These are phyloP conservation scores for Protobothrops mucrosquamatus DNA, from an alignment of 2,113 vertebrate genomes.

Conservation along the genomic window DNA sequence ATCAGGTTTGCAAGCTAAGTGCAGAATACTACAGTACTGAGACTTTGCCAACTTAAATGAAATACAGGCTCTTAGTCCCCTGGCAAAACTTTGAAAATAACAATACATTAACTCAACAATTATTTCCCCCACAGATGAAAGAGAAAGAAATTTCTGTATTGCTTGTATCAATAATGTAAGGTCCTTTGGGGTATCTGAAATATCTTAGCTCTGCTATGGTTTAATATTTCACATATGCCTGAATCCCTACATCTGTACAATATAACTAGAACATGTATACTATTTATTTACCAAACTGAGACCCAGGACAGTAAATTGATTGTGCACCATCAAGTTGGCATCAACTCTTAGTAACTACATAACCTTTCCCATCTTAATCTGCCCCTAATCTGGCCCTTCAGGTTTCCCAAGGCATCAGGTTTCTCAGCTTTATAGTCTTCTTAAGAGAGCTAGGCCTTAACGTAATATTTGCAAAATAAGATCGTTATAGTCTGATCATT, in stretches of 20 bases:
- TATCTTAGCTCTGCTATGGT: constrained; percentile 40
- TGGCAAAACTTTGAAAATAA: not conserved
- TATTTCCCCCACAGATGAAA: not conserved
- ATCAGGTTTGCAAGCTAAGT: constrained; percentile 4
- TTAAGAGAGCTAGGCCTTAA: too few relatives aligned
- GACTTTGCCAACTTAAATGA: not conserved
- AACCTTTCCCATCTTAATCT: not conserved
- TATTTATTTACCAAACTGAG: constrained; percentile 39
- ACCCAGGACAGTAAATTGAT: not conserved
- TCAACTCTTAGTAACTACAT: not conserved
- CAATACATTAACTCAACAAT: not conserved
- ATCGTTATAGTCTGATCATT: too few relatives aligned
- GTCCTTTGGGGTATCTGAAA: constrained; percentile 16
- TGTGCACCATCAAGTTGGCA: not conserved
- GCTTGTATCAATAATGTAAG: not conserved
- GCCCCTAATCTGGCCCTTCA: not conserved
- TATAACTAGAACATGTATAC: constrained; percentile 24
- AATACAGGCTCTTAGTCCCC: not conserved
- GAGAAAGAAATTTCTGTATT: not conserved
- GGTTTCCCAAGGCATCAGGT: too few relatives aligned
- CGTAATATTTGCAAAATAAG: too few relatives aligned
- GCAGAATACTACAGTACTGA: not conserved
- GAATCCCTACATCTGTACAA: constrained; percentile 37
- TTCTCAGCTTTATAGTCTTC: too few relatives aligned
- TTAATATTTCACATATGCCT: constrained; percentile 27